phyloP scores from a whole-genome alignment of 1,140 invertebrate species.

The Drosophila nannoptera region DNA sequence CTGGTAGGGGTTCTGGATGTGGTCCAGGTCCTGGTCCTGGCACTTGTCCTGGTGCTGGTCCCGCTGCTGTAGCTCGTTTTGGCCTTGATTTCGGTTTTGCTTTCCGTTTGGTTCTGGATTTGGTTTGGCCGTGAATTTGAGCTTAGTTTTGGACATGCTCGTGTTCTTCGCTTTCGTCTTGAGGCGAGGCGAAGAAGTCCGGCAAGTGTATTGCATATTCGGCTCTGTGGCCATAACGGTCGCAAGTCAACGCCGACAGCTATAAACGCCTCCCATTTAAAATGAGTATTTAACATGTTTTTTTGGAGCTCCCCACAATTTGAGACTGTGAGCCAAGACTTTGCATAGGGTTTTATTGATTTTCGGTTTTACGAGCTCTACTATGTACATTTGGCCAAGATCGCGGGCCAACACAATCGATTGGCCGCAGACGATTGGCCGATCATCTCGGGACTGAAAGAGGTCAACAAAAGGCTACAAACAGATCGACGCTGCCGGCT shows the following conservation, averaged over 20 bases:
- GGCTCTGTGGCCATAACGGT: not conserved
- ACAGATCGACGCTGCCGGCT: slow-evolving; percentile 38
- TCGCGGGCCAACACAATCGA: slow-evolving; percentile 1
- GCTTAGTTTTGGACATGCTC: no score
- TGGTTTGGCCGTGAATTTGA: no score
- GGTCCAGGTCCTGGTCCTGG: no score
- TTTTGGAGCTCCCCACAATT: slow-evolving; percentile 8
- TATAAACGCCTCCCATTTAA: slow-evolving; percentile 33
- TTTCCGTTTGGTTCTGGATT: no score
- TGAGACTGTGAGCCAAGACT: not conserved
- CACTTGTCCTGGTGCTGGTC: no score
- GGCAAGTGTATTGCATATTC: slow-evolving; percentile 7
- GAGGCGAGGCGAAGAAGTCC: not conserved
- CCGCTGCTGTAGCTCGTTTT: no score
- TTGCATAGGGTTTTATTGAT: slow-evolving; percentile 24
- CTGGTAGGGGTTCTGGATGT: no score
- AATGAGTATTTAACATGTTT: slow-evolving; percentile 18
- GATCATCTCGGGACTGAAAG: slow-evolving; percentile 51
- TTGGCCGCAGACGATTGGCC: slow-evolving; percentile 5
- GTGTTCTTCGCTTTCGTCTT: no score
- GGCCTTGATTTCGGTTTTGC: no score
- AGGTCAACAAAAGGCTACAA: slow-evolving; percentile 49
- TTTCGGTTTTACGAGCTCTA: slow-evolving; percentile 11
- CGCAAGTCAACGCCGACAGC: slow-evolving; percentile 2
- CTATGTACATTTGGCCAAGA: slow-evolving; percentile 21